These are phyloP conservation scores for Chanos chanos DNA, from an alignment of 2,797 vertebrate species.

Conservation along the genomic window DNA sequence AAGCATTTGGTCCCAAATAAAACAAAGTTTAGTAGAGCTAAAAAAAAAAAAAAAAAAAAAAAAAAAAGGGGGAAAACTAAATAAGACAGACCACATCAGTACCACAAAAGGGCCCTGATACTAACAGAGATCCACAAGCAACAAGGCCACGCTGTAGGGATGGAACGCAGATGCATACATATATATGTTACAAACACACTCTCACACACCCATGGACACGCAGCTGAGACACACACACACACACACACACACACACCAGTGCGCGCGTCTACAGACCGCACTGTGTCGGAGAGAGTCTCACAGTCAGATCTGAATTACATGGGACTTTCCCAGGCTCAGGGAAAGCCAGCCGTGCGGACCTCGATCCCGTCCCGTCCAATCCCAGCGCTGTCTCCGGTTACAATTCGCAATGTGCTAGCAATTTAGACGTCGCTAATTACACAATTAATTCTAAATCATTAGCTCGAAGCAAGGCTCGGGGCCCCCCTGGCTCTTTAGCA, in stretches of 20 bases:
- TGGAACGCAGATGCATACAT: neutral
- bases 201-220: neutral
- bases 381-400: slow-evolving; percentile 10
- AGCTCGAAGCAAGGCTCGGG: slow-evolving; percentile 3
- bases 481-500: neutral
- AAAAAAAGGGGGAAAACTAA: neutral
- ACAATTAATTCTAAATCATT: slow-evolving; percentile 41
- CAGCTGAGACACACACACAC: too few relatives aligned
- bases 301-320: neutral
- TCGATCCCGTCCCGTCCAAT: slow-evolving; percentile 1
- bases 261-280: neutral
- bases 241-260: slow-evolving; percentile 1
- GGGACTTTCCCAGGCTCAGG: slow-evolving; percentile 20
- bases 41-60: neutral
- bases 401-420: slow-evolving; percentile 34
- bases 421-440: slow-evolving; percentile 39
- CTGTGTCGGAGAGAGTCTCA: slow-evolving; percentile 3
- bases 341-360: slow-evolving; percentile 13
- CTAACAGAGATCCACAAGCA: neutral
- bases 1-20: too few relatives aligned
- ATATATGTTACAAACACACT: neutral
- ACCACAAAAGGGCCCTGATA: too few relatives aligned
- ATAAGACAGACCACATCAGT: neutral
- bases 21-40: too few relatives aligned
- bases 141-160: neutral